These are phyloP conservation scores for Heliconius charithonia DNA, from an alignment of 2,888 invertebrate genomes.

Conservation along the genomic window DNA sequence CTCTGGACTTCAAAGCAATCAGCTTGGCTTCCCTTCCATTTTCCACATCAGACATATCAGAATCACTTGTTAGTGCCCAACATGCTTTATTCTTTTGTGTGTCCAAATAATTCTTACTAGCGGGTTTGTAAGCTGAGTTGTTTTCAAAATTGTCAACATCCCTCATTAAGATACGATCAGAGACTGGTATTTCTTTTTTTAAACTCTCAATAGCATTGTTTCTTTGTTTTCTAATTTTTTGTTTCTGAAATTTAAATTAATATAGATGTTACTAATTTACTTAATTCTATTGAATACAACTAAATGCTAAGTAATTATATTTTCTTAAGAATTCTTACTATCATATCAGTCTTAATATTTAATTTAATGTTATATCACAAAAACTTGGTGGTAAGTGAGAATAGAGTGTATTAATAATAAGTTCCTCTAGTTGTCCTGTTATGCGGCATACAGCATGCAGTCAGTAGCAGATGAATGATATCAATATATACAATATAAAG, in stretches of 20 bases:
- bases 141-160: conserved; percentile 74
- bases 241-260: conserved; percentile 63
- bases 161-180: conserved; percentile 72
- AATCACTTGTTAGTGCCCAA: conserved; percentile 85
- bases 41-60: conserved; percentile 87
- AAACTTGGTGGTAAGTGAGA: too few species aligned
- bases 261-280: too few species aligned
- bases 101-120: conserved; percentile 68
- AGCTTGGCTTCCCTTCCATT: conserved; percentile 78
- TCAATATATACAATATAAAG: not conserved
- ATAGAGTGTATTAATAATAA: too few species aligned
- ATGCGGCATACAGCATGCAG: too few species aligned
- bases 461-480: too few species aligned
- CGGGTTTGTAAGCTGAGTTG: conserved; percentile 71
- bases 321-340: not conserved
- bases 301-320: not conserved
- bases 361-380: not conserved
- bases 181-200: conserved; percentile 77
- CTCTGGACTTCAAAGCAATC: conserved; percentile 82
- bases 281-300: not conserved
- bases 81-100: conserved; percentile 60
- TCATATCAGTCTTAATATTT: too few species aligned
- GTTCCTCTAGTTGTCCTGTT: too few species aligned
- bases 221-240: conserved; percentile 76
- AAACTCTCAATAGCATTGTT: conserved; percentile 76